These are phyloP conservation scores for Mylabris phalerata DNA, from an alignment of 1,140 invertebrate genomes.

Conservation along the genomic window DNA sequence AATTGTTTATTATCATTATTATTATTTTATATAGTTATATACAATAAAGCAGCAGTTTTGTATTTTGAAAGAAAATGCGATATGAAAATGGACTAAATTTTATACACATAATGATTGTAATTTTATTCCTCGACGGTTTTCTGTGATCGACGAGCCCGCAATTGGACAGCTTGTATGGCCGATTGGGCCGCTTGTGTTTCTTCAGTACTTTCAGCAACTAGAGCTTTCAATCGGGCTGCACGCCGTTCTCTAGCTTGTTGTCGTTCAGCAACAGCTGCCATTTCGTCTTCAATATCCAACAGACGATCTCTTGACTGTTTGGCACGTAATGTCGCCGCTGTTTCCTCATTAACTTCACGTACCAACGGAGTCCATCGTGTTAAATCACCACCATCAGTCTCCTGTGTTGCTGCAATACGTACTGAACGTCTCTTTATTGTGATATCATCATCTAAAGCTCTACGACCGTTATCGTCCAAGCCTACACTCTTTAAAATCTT, in stretches of 20 bases:
- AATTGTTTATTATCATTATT: too few relatives aligned
- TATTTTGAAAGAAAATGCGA: too few relatives aligned
- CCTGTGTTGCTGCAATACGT: conserved; percentile 40
- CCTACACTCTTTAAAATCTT: conserved; percentile 54
- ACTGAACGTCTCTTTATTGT: conserved; percentile 43
- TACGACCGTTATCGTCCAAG: conserved; percentile 40
- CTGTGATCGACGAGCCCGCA: conserved; percentile 12
- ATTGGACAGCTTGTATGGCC: conserved; percentile 3
- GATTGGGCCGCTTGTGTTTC: conserved; percentile 18
- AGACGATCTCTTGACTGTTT: conserved; percentile 46
- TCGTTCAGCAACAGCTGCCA: conserved; percentile 50
- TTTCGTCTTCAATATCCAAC: conserved; percentile 54
- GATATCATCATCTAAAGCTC: conserved; percentile 42
- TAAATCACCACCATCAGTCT: conserved; percentile 37
- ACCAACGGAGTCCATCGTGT: conserved; percentile 50
- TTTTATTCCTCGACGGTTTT: conserved; percentile 16
- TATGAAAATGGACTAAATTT: too few relatives aligned
- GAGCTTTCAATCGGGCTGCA: conserved; percentile 48
- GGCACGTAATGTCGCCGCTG: conserved; percentile 33
- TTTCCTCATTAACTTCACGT: conserved; percentile 31
- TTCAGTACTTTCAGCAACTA: conserved; percentile 48
- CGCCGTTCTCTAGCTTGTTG: conserved; percentile 51
- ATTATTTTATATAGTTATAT: too few relatives aligned
- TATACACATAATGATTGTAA: too few relatives aligned
- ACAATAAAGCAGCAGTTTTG: too few relatives aligned